Evolutionary conservation across 1,140 invertebrate species (phyloP).

Genomic region (Tetraneura akinire): DNA sequence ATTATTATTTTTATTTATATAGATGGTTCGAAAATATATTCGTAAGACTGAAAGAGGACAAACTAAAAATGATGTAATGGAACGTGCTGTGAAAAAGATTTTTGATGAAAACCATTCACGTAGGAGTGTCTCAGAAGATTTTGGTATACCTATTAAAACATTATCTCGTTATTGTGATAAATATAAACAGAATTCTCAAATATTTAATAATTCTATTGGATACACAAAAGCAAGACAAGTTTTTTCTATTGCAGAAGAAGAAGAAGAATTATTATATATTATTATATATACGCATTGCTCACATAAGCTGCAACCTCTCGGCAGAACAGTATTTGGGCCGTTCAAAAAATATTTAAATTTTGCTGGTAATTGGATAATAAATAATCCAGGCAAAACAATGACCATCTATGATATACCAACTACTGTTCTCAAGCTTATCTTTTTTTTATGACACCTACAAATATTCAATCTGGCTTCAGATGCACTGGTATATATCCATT

Average conservation of each 20-base stretch:
- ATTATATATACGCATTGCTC: constrained; percentile 54
- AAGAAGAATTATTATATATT: too few relatives aligned
- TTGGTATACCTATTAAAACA: background rate
- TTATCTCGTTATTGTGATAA: too few relatives aligned
- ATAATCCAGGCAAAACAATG: constrained; percentile 56
- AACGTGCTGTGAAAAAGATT: background rate
- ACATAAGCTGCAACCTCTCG: constrained; percentile 60
- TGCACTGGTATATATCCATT: constrained; percentile 57
- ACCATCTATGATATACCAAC: constrained; percentile 57
- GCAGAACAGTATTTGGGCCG: constrained; percentile 53
- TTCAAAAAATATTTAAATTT: constrained; percentile 51
- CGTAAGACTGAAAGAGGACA: background rate
- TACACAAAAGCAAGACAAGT: too few relatives aligned
- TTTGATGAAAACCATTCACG: background rate
- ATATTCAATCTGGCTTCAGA: constrained; percentile 55
- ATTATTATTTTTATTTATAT: background rate
- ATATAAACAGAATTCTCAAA: too few relatives aligned
- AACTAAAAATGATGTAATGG: background rate
- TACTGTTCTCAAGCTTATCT: constrained; percentile 52
- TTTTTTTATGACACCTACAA: constrained; percentile 54
- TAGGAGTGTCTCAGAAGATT: background rate
- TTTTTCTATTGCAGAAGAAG: too few relatives aligned
- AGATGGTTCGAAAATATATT: constrained; percentile 3
- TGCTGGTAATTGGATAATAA: constrained; percentile 57
- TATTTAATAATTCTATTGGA: too few relatives aligned